Evolutionary conservation across 2,797 vertebrate species (phyloP), one percentile per base, ranked within the genome.

Genomic region (Anguilla pacifica): DNA sequence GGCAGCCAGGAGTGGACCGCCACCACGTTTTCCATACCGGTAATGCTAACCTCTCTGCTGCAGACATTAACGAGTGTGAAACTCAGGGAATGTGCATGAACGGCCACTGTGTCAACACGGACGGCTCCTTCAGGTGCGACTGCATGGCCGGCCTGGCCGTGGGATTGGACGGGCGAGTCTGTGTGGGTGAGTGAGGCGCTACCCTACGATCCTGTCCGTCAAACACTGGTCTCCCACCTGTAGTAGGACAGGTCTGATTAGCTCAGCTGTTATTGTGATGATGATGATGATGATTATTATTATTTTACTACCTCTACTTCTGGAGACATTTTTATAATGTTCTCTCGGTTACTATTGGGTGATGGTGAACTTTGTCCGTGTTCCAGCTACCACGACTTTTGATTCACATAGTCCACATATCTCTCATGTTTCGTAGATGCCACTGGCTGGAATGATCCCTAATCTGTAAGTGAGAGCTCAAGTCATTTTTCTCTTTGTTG

Each of bases 21-120:
- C 2, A 2, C 6, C n/a, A 0, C n/a, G 25, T 35, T 39, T 35
- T 77, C 10, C n/a, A 77, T 77, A 39, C 3, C 10, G 39, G 17
- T 43, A 43, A 79, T 13, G 15, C 19, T 79, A 22, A 28, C 84
- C 46, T 86, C 1, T 67, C 91, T 64, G 85, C 87, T 90, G n/a
- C 92, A 99, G 98, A 99, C 91, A 98, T 99, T 7, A 97, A 99
- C 74, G 98, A 99, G 91, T 99, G 98, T 89, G 98, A 99, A 91
- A 98, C 97, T 85, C 95, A 96, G 13, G 98, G 98, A 72, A 98
- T 99, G 95, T 99, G 98, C 91, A 98, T 99, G 97, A 98, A 99
- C 0, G 98, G 98, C 15, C 98, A 96, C 92, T 99, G 98, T 17
- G 96, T 98, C 90, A 99, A 99, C 95, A 99, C 98, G 0, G 98